Percentiles rank a stretch among this genome's conserved stretches.
phyloP scores from a whole-genome alignment of 2,797 vertebrate genomes.

The Scyliorhinus canicula region DNA sequence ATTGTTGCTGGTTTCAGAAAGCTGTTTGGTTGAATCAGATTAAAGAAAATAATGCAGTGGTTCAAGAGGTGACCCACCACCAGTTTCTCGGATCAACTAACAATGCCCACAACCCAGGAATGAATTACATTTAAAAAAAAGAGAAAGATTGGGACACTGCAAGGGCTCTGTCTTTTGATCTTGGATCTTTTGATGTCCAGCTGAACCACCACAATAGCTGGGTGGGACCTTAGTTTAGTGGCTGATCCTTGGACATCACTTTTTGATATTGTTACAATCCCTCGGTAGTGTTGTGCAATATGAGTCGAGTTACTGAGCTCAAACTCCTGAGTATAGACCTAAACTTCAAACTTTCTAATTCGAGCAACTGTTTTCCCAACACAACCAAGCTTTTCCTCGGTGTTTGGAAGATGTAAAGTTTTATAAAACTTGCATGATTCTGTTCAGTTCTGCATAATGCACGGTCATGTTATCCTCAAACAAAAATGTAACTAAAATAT shows the following conservation, averaged over 20 bases:
- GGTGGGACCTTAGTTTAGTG: neutral
- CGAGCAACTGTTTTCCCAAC: neutral
- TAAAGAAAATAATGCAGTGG: neutral
- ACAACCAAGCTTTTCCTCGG: neutral
- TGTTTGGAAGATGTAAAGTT: neutral
- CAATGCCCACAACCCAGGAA: neutral
- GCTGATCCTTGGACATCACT: neutral
- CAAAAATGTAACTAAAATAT: neutral
- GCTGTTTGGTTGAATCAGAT: neutral
- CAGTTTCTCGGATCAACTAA: neutral
- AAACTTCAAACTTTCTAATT: neutral
- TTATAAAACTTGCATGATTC: neutral
- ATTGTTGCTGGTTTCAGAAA: neutral
- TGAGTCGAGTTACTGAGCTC: neutral
- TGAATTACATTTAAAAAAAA: neutral
- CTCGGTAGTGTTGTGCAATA: neutral
- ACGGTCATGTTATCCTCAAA: slow-evolving; percentile 3
- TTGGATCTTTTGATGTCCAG: neutral
- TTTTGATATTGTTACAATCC: neutral
- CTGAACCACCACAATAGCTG: neutral
- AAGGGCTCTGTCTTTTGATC: neutral
- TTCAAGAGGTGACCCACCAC: too few relatives aligned
- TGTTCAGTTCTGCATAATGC: neutral
- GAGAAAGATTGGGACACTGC: neutral
- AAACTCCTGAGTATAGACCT: neutral